Conservation (phyloP, 2,888 invertebrate species). For the Sylvicola cinctus region DNA sequence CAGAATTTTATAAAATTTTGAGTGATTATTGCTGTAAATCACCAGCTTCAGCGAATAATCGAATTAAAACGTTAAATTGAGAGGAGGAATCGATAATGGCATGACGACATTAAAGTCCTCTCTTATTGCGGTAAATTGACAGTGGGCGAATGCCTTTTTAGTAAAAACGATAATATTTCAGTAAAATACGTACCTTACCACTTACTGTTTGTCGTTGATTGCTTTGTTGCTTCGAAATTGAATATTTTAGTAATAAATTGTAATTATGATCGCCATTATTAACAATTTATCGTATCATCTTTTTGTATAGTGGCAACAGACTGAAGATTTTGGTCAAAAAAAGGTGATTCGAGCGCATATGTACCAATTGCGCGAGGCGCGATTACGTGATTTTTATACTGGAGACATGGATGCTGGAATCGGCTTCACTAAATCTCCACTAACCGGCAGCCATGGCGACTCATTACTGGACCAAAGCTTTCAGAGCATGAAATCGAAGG, state of each 20-base stretch:
- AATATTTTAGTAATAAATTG: too few relatives aligned
- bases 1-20: too few relatives aligned
- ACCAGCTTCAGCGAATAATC: too few relatives aligned
- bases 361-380: conserved; percentile 63
- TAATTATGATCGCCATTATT: too few relatives aligned
- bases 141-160: too few relatives aligned
- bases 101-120: too few relatives aligned
- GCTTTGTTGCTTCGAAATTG: neutral
- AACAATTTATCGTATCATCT: neutral
- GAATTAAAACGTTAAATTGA: too few relatives aligned
- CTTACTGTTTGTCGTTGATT: neutral
- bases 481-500: conserved; percentile 56
- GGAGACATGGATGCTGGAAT: conserved; percentile 24
- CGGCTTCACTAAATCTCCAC: conserved; percentile 25
- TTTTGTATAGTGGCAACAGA: conserved; percentile 54
- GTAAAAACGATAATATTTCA: too few relatives aligned
- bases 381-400: conserved; percentile 53
- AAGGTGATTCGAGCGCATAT: conserved; percentile 72
- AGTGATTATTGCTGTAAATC: too few relatives aligned
- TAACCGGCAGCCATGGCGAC: conserved; percentile 39
- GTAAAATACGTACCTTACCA: too few relatives aligned
- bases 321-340: conserved; percentile 67
- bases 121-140: too few relatives aligned
- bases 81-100: too few relatives aligned
- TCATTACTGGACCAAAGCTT: conserved; percentile 57